Evolutionary conservation across 2,888 invertebrate species (phyloP), one percentile per base, ranked within the genome.

Genomic region (Andrena chrysosceles): DNA sequence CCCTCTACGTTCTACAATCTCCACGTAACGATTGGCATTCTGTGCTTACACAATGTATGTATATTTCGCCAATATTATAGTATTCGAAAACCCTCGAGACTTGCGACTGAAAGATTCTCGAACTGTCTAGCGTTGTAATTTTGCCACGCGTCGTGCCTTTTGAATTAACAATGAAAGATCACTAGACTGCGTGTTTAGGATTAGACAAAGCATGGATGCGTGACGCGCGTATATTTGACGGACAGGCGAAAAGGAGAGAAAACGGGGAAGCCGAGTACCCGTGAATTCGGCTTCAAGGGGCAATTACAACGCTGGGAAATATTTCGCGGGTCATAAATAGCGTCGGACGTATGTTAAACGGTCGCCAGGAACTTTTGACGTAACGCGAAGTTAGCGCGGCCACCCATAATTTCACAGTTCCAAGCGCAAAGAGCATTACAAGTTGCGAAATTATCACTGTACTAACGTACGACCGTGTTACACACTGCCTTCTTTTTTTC

Each of bases 221-320:
- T 48, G 60, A 10, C 16, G 49, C 6, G 31, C 69, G 64, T 77
- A 56, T 13, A 13, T 56, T 56, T 56, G 76, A 68, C 31, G 54
- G 56, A 49, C 63, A 66, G 16, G n/a, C 49, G 49, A 49, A 13
- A 52, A 59, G 59, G 23, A 62, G 49, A 26, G 35, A 33, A 29
- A 54, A 29, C 52, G 54, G 52, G 70, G 56, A 60, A 66, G 63
- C 56, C 42, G 66, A 35, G 59, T 62, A 79, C 77, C 23, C 71
- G 79, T 72, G 80, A 81, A 78, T 82, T 83, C 85, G 75, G 74
- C 81, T 81, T 81, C 76, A 80, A 79, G 84, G 69, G 81, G 82
- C 84, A 88, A 89, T 88, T 88, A 87, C 77, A 85, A 77, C 75
- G 80, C 76, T 16, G 42, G 76, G 77, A 87, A 84, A 87, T 89